These are phyloP conservation scores for Drosophila aldrichi DNA, from an alignment of 2,888 invertebrate genomes.

Conservation along the genomic window DNA sequence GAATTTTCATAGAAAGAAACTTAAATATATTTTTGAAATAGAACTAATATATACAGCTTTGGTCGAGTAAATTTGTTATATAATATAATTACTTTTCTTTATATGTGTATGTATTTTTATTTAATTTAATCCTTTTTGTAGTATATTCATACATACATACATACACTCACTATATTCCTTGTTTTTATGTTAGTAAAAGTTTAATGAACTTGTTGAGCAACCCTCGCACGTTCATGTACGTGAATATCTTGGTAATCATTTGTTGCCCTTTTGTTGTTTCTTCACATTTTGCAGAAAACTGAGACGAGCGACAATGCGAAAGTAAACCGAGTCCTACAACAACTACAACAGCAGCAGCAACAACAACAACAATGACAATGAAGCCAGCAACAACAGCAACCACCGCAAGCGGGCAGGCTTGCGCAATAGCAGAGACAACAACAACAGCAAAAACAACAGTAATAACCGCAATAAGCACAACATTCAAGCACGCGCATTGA, in stretches of 20 bases:
- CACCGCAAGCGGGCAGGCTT: slow-evolving; percentile 35
- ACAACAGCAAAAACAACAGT: slow-evolving; percentile 20
- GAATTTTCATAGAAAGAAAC: neutral
- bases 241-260: slow-evolving; percentile 49
- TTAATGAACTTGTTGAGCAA: neutral
- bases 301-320: slow-evolving; percentile 74
- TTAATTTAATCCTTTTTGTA: neutral
- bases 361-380: slow-evolving; percentile 53
- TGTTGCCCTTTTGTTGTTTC: slow-evolving; percentile 57
- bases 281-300: slow-evolving; percentile 66
- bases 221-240: slow-evolving; percentile 33
- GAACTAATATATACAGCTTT: neutral
- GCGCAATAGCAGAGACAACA: slow-evolving; percentile 40
- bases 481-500: slow-evolving; percentile 77
- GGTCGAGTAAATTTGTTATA: neutral
- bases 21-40: neutral
- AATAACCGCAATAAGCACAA: slow-evolving; percentile 37
- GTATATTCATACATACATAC: neutral
- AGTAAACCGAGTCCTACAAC: slow-evolving; percentile 56
- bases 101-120: neutral
- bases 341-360: slow-evolving; percentile 19
- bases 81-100: neutral
- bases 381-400: slow-evolving; percentile 42
- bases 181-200: neutral
- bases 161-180: neutral